These are phyloP conservation scores for Leptopilina myrica DNA, from an alignment of 2,888 invertebrate genomes.

Conservation along the genomic window DNA sequence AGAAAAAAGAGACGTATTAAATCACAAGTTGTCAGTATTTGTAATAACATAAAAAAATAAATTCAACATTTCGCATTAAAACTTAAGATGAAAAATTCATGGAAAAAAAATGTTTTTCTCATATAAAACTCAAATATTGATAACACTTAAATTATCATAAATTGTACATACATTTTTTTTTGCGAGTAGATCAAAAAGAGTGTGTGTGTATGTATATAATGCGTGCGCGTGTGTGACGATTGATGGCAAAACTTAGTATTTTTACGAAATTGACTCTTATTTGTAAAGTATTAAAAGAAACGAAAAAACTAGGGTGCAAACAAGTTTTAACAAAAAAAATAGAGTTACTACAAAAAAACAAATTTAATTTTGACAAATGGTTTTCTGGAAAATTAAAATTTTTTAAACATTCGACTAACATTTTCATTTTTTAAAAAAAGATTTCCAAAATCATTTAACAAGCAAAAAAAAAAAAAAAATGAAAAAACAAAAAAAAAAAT, in stretches of 20 bases:
- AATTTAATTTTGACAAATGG: conserved; percentile 48
- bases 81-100: conserved; percentile 6
- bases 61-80: conserved; percentile 28
- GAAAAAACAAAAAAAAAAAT: neutral
- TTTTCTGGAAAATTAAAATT: neutral
- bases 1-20: conserved; percentile 38
- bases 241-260: conserved; percentile 24
- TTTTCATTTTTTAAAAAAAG: neutral
- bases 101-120: neutral
- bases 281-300: conserved; percentile 16
- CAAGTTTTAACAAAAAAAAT: neutral
- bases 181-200: neutral
- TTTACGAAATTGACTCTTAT: conserved; percentile 33
- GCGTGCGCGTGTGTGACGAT: conserved; percentile 10
- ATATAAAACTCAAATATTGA: conserved; percentile 19
- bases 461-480: too few species aligned
- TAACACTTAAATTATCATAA: neutral
- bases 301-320: neutral
- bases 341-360: neutral
- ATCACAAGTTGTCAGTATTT: conserved; percentile 59
- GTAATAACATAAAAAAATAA: conserved; percentile 42
- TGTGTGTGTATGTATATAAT: conserved; percentile 1
- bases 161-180: conserved; percentile 21
- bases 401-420: conserved; percentile 5
- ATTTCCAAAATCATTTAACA: neutral